Evolutionary conservation across 2,888 invertebrate genomes (phyloP), one percentile per base, ranked within the genome.

Genomic region (Eupsilia transversa): DNA sequence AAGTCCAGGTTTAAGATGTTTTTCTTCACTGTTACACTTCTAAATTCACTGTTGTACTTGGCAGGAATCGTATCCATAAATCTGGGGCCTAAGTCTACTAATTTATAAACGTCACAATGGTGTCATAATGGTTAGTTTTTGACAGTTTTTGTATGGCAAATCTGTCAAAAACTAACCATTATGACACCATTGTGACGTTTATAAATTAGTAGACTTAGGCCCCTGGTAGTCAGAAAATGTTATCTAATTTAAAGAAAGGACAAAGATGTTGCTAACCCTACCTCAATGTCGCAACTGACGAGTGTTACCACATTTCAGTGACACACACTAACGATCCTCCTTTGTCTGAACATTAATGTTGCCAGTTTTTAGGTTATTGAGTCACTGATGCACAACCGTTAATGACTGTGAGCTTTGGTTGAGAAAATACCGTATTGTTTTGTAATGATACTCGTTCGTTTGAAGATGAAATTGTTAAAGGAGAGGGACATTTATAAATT

Each of bases 321-420:
- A 79, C 83, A 82, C 86, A 80, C 76, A 70, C 84, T 87, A 87
- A 87, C 77, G 86, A 83, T 78, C 69, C n/a, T 79, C 79, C 82
- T 87, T 86, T 86, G 87, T 87, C 77, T 87, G 61, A 30, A 72
- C 72, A 78, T 80, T 81, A 73, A 76, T 75, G 77, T 69, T 61
- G 67, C 41, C 74, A 72, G 74, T 72, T 77, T 86, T 83, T 86
- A 65, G 78, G 78, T 82, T 78, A 85, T 73, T 81, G 74, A 83
- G 81, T 75, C 83, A 83, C 75, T 79, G 85, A 87, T 78, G 80
- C 77, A 75, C 67, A 77, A 60, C 60, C 3, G 64, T 73, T 79
- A 79, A 81, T 74, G 75, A 71, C 66, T 61, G 27, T 43, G 65
- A 65, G 64, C 41, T 68, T 73, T 33, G n/a, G 56, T 78, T 80